Base-by-base conservation (phyloP, 2,888 invertebrate genomes). In the Leptinotarsa juncta region DNA sequence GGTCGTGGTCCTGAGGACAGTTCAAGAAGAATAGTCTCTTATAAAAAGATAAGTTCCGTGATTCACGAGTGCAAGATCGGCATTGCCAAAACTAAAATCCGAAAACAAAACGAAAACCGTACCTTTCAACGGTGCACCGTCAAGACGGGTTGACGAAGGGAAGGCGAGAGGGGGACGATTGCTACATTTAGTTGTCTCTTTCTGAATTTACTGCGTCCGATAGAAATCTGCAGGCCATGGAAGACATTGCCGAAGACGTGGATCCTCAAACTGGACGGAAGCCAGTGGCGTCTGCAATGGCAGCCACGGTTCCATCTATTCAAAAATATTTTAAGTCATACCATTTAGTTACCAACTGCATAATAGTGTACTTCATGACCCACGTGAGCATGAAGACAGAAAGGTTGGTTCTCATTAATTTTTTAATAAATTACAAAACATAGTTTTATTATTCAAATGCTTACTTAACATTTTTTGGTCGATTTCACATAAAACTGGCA, bases 201-300 rank as follows among this genome's bases (percentile, higher is more conserved):
- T 82, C 76, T 81, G 82, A 83, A 87, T 87, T 87, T 87, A 87
- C 85, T 84, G 84, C 85, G 81, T 72, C 83, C 84, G 87, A 87
- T 87, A 86, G 84, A 84, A 85, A 87, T 87, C 87, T 86, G 84
- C 83, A 78, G 82, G 80, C 79, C 75, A 76, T 76, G 73, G 77
- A 80, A 82, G 82, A 81, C 80, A 79, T 76, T 77, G 81, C 77
- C 73, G 76, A 79, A 74, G 79, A 78, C 80, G 77, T 78, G 80
- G 76, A 80, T 80, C 80, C 77, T 78, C 75, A 80, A 80, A 77
- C 77, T 78, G 76, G 72, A 74, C 76, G 49, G 26, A 57, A 50
- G 20, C 16, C 68, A 68, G 68, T 68, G 68, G 55, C 55, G 68
- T 5, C 42, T 62, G n/a, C 16, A 14, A n/a, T 26, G 32, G 62